Evolutionary conservation across 1,140 invertebrate genomes (phyloP).

Genomic region (Drosophila suzukii): DNA sequence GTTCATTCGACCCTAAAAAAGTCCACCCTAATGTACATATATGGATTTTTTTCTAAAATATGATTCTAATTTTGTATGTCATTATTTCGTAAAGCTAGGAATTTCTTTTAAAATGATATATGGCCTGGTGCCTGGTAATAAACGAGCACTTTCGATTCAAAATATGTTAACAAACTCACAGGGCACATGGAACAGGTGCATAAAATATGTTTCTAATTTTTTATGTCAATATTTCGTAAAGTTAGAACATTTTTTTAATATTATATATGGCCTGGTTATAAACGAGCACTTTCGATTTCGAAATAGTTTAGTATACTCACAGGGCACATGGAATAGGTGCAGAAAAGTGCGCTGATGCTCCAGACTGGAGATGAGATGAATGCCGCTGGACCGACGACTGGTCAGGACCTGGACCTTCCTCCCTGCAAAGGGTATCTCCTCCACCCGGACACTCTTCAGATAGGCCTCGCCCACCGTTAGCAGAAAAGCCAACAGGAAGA

Average conservation of each 20-base stretch:
- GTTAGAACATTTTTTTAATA: too few species aligned
- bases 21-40: too few species aligned
- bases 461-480: constrained; percentile 57
- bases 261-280: too few species aligned
- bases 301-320: constrained; percentile 40
- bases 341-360: constrained; percentile 73
- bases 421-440: constrained; percentile 65
- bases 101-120: too few species aligned
- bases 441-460: constrained; percentile 66
- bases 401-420: not conserved
- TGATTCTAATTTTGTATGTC: too few species aligned
- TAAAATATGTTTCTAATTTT: too few species aligned
- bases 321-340: constrained; percentile 78
- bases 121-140: too few species aligned
- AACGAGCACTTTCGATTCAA: not conserved
- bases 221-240: too few species aligned
- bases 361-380: constrained; percentile 68
- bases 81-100: too few species aligned
- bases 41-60: too few species aligned
- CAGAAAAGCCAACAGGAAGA: constrained; percentile 55
- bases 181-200: constrained; percentile 78
- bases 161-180: constrained; percentile 48
- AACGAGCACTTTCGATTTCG: not conserved
- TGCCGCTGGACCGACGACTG: constrained; percentile 46
- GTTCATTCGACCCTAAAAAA: too few species aligned